A percentile compares a stretch with the other conserved stretches of the same genome.
phyloP scores from a whole-genome alignment of 2,113 vertebrate genomes.

The Paramisgurnus dabryanus region DNA sequence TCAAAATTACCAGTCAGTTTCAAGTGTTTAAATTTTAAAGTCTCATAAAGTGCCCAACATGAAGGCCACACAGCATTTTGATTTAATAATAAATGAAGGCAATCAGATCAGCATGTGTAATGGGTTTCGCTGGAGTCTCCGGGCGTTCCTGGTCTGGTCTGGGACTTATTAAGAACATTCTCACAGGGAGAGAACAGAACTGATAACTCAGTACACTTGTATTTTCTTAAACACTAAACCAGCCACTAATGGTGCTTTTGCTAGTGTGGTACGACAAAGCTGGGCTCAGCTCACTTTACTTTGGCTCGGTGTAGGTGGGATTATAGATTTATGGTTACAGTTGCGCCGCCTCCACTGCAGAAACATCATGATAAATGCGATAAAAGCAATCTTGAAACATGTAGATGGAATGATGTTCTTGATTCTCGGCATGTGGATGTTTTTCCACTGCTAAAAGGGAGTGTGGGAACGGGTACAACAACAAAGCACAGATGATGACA shows the following conservation, averaged over 20 bases:
- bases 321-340: too few relatives aligned
- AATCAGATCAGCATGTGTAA: conserved; percentile 73
- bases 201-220: conserved; percentile 41
- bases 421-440: too few relatives aligned
- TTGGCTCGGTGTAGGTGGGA: not conserved
- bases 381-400: too few relatives aligned
- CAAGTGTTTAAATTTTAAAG: conserved; percentile 77
- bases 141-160: conserved; percentile 52
- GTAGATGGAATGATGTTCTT: too few relatives aligned
- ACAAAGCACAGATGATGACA: too few relatives aligned
- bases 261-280: not conserved
- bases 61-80: conserved; percentile 62
- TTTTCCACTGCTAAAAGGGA: too few relatives aligned
- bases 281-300: not conserved
- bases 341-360: too few relatives aligned
- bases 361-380: too few relatives aligned
- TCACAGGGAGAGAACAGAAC: conserved; percentile 28
- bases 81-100: conserved; percentile 75
- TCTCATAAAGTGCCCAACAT: conserved; percentile 73
- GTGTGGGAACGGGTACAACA: too few relatives aligned
- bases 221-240: not conserved
- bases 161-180: conserved; percentile 47
- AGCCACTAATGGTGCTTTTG: not conserved
- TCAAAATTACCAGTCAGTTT: conserved; percentile 70
- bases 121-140: conserved; percentile 63